Conservation (phyloP, 2,797 vertebrate species). For the Lacerta viridis region DNA sequence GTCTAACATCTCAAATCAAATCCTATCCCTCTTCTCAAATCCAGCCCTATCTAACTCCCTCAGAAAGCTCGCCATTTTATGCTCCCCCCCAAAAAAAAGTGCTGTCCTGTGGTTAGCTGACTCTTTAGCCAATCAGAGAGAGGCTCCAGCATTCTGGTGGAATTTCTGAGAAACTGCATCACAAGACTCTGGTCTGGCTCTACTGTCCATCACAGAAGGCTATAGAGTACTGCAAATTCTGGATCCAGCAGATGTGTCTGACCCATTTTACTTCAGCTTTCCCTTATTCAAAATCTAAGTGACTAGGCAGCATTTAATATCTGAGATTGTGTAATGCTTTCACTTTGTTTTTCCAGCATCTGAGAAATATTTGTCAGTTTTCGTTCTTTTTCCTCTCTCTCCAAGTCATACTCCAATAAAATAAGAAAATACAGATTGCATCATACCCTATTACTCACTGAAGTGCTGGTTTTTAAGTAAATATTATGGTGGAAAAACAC, state of each 20-base stretch:
- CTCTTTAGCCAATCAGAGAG: too few relatives aligned
- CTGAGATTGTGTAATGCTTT: constrained; percentile 39
- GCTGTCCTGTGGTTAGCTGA: too few relatives aligned
- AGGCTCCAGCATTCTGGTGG: too few relatives aligned
- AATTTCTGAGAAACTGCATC: too few relatives aligned
- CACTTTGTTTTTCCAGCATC: constrained; percentile 64
- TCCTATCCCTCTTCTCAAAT: too few relatives aligned
- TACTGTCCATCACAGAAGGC: background rate
- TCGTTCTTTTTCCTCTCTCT: constrained; percentile 45
- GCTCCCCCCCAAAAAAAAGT: too few relatives aligned
- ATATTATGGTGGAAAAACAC: constrained; percentile 38
- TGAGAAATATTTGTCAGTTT: constrained; percentile 52
- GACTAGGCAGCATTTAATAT: constrained; percentile 42
- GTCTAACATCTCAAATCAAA: too few relatives aligned
- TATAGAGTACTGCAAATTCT: background rate
- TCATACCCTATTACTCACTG: constrained; percentile 46
- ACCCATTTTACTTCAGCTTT: background rate
- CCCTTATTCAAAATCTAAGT: constrained; percentile 37
- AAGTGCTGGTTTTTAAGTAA: constrained; percentile 59
- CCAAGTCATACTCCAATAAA: constrained; percentile 64
- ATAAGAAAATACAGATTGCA: constrained; percentile 54
- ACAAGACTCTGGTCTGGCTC: too few relatives aligned
- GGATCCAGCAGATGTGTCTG: background rate
- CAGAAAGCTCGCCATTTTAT: too few relatives aligned
- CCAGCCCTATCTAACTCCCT: too few relatives aligned